phyloP scores from a whole-genome alignment of 2,888 invertebrate genomes.

The Salticus scenicus region DNA sequence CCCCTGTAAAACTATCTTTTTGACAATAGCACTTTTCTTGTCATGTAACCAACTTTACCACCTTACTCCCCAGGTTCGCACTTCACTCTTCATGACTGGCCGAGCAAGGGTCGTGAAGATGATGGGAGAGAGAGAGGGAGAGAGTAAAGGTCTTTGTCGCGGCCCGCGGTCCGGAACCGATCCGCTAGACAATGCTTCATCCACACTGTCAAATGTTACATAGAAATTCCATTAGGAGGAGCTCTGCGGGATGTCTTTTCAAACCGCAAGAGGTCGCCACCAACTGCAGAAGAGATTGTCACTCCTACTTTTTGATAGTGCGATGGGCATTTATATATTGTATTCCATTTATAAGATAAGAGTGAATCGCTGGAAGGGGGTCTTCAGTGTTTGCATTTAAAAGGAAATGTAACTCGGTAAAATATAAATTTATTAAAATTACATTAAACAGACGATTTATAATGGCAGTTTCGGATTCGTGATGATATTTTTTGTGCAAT shows the following conservation, averaged over 20 bases:
- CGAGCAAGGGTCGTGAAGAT: not conserved
- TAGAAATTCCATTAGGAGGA: conserved; percentile 65
- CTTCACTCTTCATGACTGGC: conserved; percentile 14
- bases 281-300: conserved; percentile 32
- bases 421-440: no score
- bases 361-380: conserved; percentile 54
- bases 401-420: no score
- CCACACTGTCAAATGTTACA: conserved; percentile 68
- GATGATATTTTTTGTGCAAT: no score
- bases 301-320: conserved; percentile 37
- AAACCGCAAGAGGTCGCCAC: conserved; percentile 65
- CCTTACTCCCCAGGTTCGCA: conserved; percentile 20
- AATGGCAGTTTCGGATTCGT: no score
- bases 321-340: conserved; percentile 57
- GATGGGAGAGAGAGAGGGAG: not conserved
- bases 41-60: conserved; percentile 30
- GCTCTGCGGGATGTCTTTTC: conserved; percentile 50
- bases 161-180: conserved; percentile 61
- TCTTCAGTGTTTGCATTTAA: no score
- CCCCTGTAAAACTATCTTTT: conserved; percentile 41
- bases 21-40: conserved; percentile 17
- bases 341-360: conserved; percentile 40
- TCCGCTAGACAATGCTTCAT: conserved; percentile 68
- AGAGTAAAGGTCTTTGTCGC: conserved; percentile 54
- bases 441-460: no score